These are phyloP conservation scores for Caenorhabditis sp. DNA, from an alignment of 2,888 invertebrate genomes.

Conservation along the genomic window DNA sequence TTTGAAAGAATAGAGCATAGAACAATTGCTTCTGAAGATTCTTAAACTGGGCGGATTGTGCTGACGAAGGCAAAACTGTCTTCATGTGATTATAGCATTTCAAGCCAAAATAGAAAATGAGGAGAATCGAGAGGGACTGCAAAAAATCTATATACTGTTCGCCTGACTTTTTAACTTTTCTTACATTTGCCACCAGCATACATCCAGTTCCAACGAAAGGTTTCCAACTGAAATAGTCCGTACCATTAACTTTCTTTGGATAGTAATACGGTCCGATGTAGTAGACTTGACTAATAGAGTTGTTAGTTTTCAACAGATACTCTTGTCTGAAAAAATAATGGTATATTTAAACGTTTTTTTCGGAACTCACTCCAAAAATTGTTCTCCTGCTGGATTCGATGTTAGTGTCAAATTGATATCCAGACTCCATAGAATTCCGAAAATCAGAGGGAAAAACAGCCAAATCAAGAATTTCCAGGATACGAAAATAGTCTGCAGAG, in stretches of 20 bases:
- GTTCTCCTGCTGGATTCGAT: neutral
- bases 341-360: neutral
- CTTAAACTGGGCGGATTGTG: neutral
- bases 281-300: slow-evolving; percentile 1
- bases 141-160: neutral
- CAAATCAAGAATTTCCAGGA: slow-evolving; percentile 4
- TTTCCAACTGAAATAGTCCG: slow-evolving; percentile 2
- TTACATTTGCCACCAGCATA: slow-evolving; percentile 10
- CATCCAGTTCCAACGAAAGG: slow-evolving; percentile 4
- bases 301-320: neutral
- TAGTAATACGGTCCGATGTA: neutral
- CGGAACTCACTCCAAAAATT: neutral
- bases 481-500: neutral
- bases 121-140: neutral
- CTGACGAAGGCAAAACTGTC: neutral
- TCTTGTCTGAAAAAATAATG: slow-evolving; percentile 4
- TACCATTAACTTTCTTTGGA: neutral
- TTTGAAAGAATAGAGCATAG: slow-evolving; percentile 35
- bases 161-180: neutral
- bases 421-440: neutral
- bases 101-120: neutral
- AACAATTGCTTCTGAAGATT: slow-evolving; percentile 31
- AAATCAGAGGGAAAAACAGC: slow-evolving; percentile 9
- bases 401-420: slow-evolving; percentile 8
- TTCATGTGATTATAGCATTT: slow-evolving; percentile 15